phyloP scores from a whole-genome alignment of 2,113 vertebrate genomes.

The Penelope pileata region DNA sequence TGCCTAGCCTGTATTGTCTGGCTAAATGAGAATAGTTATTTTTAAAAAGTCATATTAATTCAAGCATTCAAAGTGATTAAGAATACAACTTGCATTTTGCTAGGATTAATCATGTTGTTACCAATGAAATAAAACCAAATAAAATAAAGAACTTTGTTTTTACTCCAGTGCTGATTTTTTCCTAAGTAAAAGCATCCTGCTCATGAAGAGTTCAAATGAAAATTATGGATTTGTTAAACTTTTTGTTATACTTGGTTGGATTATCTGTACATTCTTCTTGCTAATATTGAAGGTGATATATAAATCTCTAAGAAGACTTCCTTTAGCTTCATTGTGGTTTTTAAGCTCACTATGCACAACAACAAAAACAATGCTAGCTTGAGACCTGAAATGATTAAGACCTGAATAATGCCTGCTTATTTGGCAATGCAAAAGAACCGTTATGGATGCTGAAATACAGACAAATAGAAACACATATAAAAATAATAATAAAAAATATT shows the following conservation, averaged over 20 bases:
- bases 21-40: not conserved
- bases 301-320: not conserved
- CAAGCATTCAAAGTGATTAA: not conserved
- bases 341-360: not conserved
- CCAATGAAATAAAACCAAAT: not conserved
- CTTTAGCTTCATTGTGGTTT: not conserved
- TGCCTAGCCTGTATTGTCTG: not conserved
- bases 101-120: not conserved
- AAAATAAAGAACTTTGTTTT: not conserved
- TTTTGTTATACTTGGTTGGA: not conserved
- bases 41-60: not conserved
- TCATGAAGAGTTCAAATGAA: not conserved
- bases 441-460: accelerated
- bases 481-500: not conserved
- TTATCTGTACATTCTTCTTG: not conserved
- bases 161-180: not conserved
- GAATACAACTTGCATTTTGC: not conserved
- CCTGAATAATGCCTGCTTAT: no score
- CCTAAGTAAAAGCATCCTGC: not conserved
- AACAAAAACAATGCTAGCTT: not conserved
- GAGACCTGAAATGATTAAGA: not conserved
- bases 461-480: not conserved
- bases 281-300: not conserved
- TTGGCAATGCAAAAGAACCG: not conserved
- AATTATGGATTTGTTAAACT: not conserved